Base-by-base conservation (phyloP, 2,113 vertebrate species). In the Misgurnus anguillicaudatus region DNA sequence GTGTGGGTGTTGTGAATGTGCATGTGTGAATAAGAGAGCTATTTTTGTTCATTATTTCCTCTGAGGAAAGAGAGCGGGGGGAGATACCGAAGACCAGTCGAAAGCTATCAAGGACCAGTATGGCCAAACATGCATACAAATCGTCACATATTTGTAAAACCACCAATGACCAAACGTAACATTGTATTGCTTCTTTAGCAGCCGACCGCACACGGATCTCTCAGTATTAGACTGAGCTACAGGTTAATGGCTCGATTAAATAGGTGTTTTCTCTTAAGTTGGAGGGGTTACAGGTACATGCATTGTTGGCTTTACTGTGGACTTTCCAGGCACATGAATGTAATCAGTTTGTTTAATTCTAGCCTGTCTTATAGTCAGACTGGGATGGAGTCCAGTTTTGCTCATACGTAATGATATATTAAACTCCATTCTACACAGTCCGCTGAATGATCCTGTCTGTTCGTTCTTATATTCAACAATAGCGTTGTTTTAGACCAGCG, bases 1-100 rank as follows among this genome's bases (percentile, higher is more conserved):
- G 75, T 63, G 81, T 74, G 78, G 41, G 78, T 76, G 79, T 31
- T 60, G 77, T 13, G 57, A 45, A 60, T 79, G 57, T 60, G 77
- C 75, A 64, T 84, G 75, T 78, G 81, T 84, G 82, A 84, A 83
- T 75, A 80, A 74, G 68, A 73, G 74, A 70, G 75, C 75, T 84
- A 84, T 81, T 84, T 84, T 75, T 84, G 76, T 79, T 81, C 80
- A 76, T 76, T 55, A 71, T 82, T 67, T 51, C 70, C 79, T 57
- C 63, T 57, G 70, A 67, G 65, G 67, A 71, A 84, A 67, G 67
- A 68, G 67, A 62, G 53, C 42, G 24, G 81, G 64, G 51, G 77
- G 41, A 51, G 41, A 73, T 66, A 65, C 39, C 38, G 21, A 55
- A 77, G 41, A 65, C 48, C 67, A 68, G 57, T 67, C 42, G 17